Evolutionary conservation across 2,888 invertebrate species (phyloP), one percentile per base, ranked within the genome.

Genomic region (Acanthosepion pharaonis): DNA sequence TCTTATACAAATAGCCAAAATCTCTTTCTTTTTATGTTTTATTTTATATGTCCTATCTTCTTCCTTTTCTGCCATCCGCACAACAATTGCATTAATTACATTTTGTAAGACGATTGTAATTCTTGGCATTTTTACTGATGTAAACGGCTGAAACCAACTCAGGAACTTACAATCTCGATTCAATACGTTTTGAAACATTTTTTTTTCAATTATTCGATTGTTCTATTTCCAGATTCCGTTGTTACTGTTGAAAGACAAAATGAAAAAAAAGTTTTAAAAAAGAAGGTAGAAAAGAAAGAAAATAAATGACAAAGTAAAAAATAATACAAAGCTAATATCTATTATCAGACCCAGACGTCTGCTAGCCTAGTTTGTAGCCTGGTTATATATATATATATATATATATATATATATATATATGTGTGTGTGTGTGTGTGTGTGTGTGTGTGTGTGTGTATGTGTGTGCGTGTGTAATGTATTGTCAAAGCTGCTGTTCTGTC

Each of bases 11-110:
- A 23, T 59, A 6, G 1, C 59, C 23, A 23, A 20, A 20, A 59
- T 6, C 5, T 23, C 55, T 59, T 59, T 25, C 5, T 59, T 59
- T 59, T 59, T 59, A 6, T 59, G 5, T 59, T 59, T 23, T 59
- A 6, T 59, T 59, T 59, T 23, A 59, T 20, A 59, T 18, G 0
- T 78, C 15, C 15, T n/a, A 11, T 9, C 11, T 78, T 78, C 78
- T n/a, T n/a, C 18, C 33, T 9, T 33, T n/a, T 78, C n/a, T n/a
- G 8, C 78, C 18, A 18, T n/a, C n/a, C 4, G 15, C 78, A 78
- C 78, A 78, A 78, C 78, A 78, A 78, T 78, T 78, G 78, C 78
- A 78, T 33, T 78, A 78, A 78, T 78, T 78, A 78, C n/a, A n/a
- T n/a, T 78, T 78, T 78, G n/a, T 33, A 78, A 78, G 20, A 78